A percentile compares a stretch with the other conserved stretches of the same genome.
These are phyloP conservation scores for Chionoecetes opilio DNA, from an alignment of 1,140 invertebrate species.

Conservation along the genomic window DNA sequence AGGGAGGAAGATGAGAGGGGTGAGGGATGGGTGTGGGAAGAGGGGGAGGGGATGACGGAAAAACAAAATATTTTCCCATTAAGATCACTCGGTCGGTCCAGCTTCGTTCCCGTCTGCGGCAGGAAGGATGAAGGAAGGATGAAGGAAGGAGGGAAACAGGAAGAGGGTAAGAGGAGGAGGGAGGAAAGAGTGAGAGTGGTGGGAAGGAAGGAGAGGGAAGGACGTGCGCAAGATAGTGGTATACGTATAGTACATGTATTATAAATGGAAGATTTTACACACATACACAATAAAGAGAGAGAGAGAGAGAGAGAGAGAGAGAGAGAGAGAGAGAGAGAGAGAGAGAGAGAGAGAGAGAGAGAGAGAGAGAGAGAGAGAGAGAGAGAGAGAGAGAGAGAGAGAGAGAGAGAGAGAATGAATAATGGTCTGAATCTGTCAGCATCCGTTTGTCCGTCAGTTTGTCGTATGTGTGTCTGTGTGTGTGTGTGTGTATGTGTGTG, in stretches of 20 bases:
- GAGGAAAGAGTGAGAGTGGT: too few relatives aligned
- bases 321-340: conserved; percentile 10
- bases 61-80: conserved; percentile 32
- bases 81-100: conserved; percentile 27
- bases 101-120: neutral
- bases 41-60: neutral
- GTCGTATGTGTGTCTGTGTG: too few relatives aligned
- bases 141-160: neutral
- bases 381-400: too few relatives aligned
- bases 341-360: neutral
- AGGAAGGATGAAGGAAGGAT: neutral
- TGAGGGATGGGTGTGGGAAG: neutral
- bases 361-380: too few relatives aligned
- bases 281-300: neutral
- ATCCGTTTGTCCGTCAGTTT: too few relatives aligned
- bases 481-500: too few relatives aligned
- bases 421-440: too few relatives aligned
- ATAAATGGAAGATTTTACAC: neutral
- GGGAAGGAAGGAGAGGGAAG: neutral
- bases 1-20: neutral
- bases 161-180: neutral
- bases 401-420: too few relatives aligned
- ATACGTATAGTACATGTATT: neutral
- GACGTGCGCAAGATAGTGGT: neutral
- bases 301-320: conserved; percentile 16